A percentile compares a stretch with the other conserved stretches of the same genome.
These are phyloP conservation scores for Lasioglossum baleicum DNA, from an alignment of 1,140 invertebrate species.

Conservation along the genomic window DNA sequence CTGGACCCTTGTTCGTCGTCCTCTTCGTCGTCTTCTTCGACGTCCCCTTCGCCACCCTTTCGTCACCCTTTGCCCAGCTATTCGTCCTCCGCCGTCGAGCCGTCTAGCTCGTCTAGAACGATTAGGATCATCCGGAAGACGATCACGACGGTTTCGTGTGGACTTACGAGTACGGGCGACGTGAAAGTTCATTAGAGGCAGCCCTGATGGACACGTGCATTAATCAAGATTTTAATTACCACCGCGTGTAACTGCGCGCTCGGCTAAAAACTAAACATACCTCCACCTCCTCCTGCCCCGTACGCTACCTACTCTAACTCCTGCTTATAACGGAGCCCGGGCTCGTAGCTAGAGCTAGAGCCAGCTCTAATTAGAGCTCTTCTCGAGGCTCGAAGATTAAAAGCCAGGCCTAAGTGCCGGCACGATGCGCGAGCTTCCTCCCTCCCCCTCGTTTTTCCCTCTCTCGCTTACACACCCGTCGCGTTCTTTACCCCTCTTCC, in stretches of 20 bases:
- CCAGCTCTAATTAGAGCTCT: slow-evolving; percentile 76
- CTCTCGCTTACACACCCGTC: no score
- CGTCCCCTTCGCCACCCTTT: no score
- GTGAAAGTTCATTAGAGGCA: slow-evolving; percentile 68
- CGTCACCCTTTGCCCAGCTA: no score
- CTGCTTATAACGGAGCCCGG: slow-evolving; percentile 65
- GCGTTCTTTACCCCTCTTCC: slow-evolving; percentile 7
- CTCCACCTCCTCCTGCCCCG: slow-evolving; percentile 42
- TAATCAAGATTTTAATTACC: slow-evolving; percentile 80
- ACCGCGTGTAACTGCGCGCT: slow-evolving; percentile 72
- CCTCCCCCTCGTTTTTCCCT: no score
- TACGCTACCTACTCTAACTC: slow-evolving; percentile 64
- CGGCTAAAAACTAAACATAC: slow-evolving; percentile 77
- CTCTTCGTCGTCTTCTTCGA: no score
- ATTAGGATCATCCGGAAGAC: slow-evolving; percentile 53
- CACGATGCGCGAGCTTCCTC: slow-evolving; percentile 61
- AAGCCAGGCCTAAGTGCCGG: slow-evolving; percentile 75
- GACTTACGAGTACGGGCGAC: slow-evolving; percentile 64
- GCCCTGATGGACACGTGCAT: slow-evolving; percentile 77
- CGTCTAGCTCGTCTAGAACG: slow-evolving; percentile 36
- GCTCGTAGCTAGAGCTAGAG: slow-evolving; percentile 66
- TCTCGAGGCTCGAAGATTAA: slow-evolving; percentile 76
- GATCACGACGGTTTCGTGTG: slow-evolving; percentile 65
- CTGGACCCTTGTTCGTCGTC: no score
- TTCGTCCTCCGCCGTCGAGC: no score